These are phyloP conservation scores for Aphaenogaster floridana DNA, from an alignment of 1,140 invertebrate genomes.

Conservation along the genomic window DNA sequence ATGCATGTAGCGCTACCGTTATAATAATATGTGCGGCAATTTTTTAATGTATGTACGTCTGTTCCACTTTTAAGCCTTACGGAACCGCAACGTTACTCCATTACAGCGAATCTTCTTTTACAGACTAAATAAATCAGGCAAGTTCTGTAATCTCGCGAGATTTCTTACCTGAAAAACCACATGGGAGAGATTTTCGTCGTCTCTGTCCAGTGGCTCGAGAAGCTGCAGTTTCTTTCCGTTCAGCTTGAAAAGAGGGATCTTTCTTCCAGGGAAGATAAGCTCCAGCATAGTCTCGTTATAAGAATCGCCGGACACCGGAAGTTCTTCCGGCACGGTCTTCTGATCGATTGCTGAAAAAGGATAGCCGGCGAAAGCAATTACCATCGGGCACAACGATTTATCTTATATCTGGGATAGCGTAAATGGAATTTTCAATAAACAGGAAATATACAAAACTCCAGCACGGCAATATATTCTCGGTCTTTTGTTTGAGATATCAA, in stretches of 20 bases:
- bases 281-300: constrained; percentile 93
- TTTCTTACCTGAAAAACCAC: constrained; percentile 93
- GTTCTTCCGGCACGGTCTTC: constrained; percentile 91
- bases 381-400: not conserved
- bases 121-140: constrained; percentile 1
- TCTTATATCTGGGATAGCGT: not conserved
- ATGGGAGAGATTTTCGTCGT: constrained; percentile 94
- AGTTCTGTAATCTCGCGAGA: not conserved
- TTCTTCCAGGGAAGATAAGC: constrained; percentile 92
- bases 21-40: not conserved
- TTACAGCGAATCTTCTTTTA: not conserved
- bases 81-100: not conserved
- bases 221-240: constrained; percentile 94
- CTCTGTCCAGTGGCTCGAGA: constrained; percentile 93
- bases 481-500: not conserved
- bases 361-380: constrained; percentile 26
- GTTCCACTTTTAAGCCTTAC: not conserved
- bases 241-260: constrained; percentile 91
- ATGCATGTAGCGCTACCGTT: not conserved
- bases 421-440: constrained; percentile 38
- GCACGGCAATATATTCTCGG: not conserved
- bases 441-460: constrained; percentile 4
- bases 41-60: not conserved
- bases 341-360: constrained; percentile 91
- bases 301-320: constrained; percentile 94